Evolutionary conservation across 2,797 vertebrate species (phyloP).

Genomic region (Decapterus maruadsi): DNA sequence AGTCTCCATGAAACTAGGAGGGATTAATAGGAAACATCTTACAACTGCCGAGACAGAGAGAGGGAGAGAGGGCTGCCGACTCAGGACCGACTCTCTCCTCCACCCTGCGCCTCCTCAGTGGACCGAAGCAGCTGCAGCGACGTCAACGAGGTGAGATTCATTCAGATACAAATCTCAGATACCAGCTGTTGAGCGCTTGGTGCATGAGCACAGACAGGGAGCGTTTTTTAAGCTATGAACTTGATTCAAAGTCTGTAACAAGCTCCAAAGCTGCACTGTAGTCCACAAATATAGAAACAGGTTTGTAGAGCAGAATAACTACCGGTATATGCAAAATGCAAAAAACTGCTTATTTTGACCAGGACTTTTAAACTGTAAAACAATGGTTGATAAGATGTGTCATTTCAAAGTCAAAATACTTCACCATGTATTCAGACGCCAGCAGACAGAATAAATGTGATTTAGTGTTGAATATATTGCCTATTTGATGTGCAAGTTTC

Average conservation of each 20-base stretch:
- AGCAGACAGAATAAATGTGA: neutral
- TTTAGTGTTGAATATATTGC: neutral
- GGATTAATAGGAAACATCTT: slow-evolving; percentile 23
- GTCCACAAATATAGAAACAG: no score
- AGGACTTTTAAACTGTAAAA: neutral
- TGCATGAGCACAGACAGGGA: neutral
- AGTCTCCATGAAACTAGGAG: slow-evolving; percentile 38
- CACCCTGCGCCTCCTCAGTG: slow-evolving; percentile 12
- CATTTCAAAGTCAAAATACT: neutral
- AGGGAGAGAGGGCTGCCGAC: slow-evolving; percentile 28
- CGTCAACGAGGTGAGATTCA: slow-evolving; percentile 69
- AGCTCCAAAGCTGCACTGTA: neutral
- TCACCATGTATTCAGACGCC: neutral
- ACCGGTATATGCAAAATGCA: neutral
- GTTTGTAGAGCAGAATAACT: neutral
- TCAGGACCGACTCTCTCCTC: slow-evolving; percentile 33
- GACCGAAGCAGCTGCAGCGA: slow-evolving; percentile 51
- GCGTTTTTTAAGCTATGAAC: no score
- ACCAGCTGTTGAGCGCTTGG: neutral
- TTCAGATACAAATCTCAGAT: slow-evolving; percentile 9
- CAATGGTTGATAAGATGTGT: neutral
- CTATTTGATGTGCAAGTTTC: neutral
- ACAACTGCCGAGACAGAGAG: slow-evolving; percentile 10
- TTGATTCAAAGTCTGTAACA: no score
- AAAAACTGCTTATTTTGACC: neutral